Evolutionary conservation across 2,797 vertebrate species (phyloP).

Genomic region (Pangasius macronema): DNA sequence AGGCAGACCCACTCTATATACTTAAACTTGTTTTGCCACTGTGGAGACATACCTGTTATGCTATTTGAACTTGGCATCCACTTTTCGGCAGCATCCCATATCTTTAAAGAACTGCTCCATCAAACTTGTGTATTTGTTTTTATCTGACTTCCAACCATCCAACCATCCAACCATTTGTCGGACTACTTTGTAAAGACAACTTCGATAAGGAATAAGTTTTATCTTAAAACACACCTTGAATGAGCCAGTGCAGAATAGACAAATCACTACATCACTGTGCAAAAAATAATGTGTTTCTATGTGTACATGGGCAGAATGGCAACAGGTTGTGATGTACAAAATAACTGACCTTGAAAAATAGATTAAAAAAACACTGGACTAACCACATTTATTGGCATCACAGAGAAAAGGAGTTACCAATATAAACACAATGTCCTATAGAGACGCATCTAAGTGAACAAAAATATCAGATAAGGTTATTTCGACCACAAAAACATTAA

Average conservation of each 20-base stretch:
- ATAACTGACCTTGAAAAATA: not conserved
- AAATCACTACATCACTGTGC: not conserved
- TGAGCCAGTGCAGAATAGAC: not conserved
- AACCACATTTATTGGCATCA: not conserved
- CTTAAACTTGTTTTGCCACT: not conserved
- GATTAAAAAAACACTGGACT: not conserved
- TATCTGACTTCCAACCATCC: not conserved
- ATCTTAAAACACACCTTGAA: not conserved
- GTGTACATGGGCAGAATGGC: not conserved
- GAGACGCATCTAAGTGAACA: not conserved
- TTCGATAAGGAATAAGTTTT: not conserved
- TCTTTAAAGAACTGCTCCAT: not conserved
- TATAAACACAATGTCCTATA: not conserved
- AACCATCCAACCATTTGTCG: not conserved
- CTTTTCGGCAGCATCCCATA: not conserved
- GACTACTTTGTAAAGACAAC: not conserved
- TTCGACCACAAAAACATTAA: not conserved
- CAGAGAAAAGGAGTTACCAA: not conserved
- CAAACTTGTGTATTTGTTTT: not conserved
- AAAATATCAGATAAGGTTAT: not conserved
- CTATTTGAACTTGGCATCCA: not conserved
- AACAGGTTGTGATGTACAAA: not conserved
- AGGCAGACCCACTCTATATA: not conserved
- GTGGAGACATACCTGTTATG: not conserved
- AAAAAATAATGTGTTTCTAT: not conserved